Evolutionary conservation across 2,888 invertebrate species (phyloP).

Genomic region (Scelioninae gen. 1): DNA sequence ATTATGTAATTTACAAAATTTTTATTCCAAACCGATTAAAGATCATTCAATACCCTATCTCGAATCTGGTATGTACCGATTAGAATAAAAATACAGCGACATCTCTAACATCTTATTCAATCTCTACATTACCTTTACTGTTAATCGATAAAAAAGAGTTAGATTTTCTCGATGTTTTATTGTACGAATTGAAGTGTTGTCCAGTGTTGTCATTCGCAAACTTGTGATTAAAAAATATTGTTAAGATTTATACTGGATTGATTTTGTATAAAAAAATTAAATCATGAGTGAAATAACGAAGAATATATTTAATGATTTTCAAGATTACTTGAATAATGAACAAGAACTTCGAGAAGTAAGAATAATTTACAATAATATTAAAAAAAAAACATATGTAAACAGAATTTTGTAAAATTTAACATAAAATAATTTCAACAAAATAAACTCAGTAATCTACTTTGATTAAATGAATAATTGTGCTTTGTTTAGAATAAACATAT

Average conservation of each 20-base stretch:
- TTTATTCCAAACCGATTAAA: no score
- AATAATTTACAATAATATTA: neutral
- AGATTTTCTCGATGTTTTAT: conserved; percentile 14
- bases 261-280: neutral
- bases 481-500: no score
- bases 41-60: no score
- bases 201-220: conserved; percentile 4
- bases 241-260: neutral
- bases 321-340: conserved; percentile 90
- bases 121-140: no score
- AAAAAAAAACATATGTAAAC: conserved; percentile 2
- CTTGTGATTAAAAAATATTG: conserved; percentile 8
- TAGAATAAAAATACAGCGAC: no score
- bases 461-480: no score
- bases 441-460: no score
- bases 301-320: conserved; percentile 90
- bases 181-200: conserved; percentile 1
- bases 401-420: neutral
- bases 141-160: conserved; percentile 6
- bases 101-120: no score
- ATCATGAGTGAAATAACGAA: conserved; percentile 85
- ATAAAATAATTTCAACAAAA: no score
- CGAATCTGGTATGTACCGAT: no score
- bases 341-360: conserved; percentile 92
- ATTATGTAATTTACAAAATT: no score